Conservation (phyloP, 30 jellyfish, hydroid and myxozoan species). For the Hydractinia symbiolongicarpus region DNA sequence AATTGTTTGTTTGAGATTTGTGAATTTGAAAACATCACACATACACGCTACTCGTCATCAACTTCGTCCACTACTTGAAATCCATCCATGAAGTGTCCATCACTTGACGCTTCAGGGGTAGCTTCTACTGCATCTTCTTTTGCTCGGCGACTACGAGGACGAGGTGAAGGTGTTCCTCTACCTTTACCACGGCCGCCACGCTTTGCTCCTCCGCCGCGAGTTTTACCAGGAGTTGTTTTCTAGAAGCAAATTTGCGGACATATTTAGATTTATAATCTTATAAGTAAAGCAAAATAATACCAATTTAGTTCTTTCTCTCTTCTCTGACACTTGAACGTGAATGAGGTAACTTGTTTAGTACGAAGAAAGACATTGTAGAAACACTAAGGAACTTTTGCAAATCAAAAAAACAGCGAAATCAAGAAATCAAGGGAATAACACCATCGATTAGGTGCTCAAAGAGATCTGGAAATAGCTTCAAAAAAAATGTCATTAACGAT, state of each 20-base stretch:
- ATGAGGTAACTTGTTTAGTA: background rate
- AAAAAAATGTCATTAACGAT: too few relatives aligned
- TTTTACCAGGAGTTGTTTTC: background rate
- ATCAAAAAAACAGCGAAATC: too few relatives aligned
- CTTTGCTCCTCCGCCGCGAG: slow-evolving; percentile 17
- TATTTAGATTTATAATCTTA: too few relatives aligned
- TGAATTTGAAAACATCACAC: too few relatives aligned
- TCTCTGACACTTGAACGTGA: too few relatives aligned
- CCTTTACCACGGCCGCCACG: slow-evolving; percentile 30
- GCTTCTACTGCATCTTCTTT: background rate
- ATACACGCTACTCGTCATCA: background rate
- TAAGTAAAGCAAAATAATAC: too few relatives aligned
- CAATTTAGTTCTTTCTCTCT: too few relatives aligned
- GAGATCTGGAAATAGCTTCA: too few relatives aligned
- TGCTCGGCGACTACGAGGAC: background rate
- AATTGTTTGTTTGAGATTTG: too few relatives aligned
- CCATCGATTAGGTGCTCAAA: too few relatives aligned
- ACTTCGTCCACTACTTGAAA: slow-evolving; percentile 13
- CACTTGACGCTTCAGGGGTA: background rate
- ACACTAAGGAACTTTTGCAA: background rate
- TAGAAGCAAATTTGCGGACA: too few relatives aligned
- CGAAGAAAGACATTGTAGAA: background rate
- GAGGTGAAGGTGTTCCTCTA: slow-evolving; percentile 14
- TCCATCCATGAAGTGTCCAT: slow-evolving; percentile 4
- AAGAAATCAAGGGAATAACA: too few relatives aligned